These are phyloP conservation scores for Monomorium pharaonis DNA, from an alignment of 1,140 invertebrate species.

Conservation along the genomic window DNA sequence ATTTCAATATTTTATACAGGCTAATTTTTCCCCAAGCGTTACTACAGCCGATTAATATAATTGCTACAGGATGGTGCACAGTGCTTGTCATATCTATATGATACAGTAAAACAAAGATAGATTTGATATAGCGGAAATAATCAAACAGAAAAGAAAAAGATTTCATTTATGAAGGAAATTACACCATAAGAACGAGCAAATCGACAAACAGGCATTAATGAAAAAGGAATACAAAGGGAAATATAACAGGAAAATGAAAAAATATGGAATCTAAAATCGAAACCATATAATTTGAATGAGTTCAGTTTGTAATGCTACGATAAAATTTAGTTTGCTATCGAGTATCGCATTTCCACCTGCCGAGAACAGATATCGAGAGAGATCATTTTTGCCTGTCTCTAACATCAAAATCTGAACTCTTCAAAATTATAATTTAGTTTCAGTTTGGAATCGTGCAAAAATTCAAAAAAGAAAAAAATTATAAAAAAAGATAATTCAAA, in stretches of 20 bases:
- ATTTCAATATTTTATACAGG: neutral
- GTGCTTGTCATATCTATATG: conserved; percentile 29
- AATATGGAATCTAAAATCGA: neutral
- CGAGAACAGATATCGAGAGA: neutral
- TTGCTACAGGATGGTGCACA: conserved; percentile 40
- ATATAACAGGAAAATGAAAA: neutral
- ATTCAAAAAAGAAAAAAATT: neutral
- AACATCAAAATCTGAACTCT: conserved; percentile 6
- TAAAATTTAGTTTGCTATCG: neutral
- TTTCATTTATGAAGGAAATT: conserved; percentile 17
- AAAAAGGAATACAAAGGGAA: conserved; percentile 1
- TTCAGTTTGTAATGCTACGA: neutral
- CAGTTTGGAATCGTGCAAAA: neutral
- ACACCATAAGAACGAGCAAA: conserved; percentile 39
- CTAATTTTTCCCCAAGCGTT: conserved; percentile 40
- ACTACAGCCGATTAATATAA: conserved; percentile 35
- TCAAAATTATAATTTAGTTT: conserved; percentile 12
- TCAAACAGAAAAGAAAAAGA: conserved; percentile 11
- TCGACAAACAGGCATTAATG: conserved; percentile 13
- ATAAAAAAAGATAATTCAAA: neutral
- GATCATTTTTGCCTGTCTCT: neutral
- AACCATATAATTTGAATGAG: neutral
- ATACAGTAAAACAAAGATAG: neutral
- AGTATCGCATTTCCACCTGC: neutral
- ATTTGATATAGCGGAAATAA: conserved; percentile 45